Evolutionary conservation across 2,888 invertebrate species (phyloP).

Genomic region (Chymomyza amoena): DNA sequence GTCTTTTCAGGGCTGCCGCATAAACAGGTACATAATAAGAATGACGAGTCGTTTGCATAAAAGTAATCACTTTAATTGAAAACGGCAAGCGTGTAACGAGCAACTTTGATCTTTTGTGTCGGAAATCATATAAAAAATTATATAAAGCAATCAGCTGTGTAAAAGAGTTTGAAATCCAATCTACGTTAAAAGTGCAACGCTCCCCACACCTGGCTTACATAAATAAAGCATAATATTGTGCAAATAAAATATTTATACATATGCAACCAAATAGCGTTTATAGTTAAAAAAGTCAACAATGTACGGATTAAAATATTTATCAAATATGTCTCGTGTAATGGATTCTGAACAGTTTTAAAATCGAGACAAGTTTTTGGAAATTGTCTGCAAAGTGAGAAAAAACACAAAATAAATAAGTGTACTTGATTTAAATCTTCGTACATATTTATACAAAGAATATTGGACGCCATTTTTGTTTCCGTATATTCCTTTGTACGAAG

Average conservation of each 20-base stretch:
- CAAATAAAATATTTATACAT: neutral
- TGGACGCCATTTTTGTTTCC: constrained; percentile 42
- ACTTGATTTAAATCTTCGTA: neutral
- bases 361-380: neutral
- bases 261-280: neutral
- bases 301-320: constrained; percentile 45
- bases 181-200: neutral
- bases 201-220: neutral
- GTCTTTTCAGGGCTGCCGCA: neutral
- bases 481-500: constrained; percentile 46
- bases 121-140: neutral
- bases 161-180: neutral
- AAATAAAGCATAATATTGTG: neutral
- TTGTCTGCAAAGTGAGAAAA: neutral
- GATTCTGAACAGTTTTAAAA: constrained; percentile 75
- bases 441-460: constrained; percentile 17
- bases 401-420: neutral
- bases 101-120: neutral
- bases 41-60: neutral
- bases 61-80: neutral
- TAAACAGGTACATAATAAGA: neutral
- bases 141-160: neutral
- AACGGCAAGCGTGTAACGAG: neutral
- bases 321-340: constrained; percentile 72
- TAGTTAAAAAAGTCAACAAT: constrained; percentile 24